These are phyloP conservation scores for Heloderma charlesbogerti DNA, from an alignment of 2,113 vertebrate species.

Conservation along the genomic window DNA sequence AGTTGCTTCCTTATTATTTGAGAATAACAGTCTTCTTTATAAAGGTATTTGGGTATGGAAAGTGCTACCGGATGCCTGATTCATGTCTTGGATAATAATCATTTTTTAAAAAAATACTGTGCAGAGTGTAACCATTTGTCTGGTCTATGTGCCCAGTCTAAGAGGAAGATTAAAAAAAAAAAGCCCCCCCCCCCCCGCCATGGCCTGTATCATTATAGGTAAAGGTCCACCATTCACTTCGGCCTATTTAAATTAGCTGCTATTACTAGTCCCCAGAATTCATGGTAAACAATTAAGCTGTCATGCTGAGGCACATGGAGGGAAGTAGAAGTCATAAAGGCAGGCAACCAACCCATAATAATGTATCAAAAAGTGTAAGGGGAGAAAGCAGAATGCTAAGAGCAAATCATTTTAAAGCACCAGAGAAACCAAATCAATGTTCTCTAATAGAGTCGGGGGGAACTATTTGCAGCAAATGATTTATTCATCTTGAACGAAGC, in stretches of 20 bases:
- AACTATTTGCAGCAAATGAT: slow-evolving; percentile 70
- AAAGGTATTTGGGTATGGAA: slow-evolving; percentile 53
- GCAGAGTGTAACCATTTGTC: slow-evolving; percentile 56
- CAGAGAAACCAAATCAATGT: slow-evolving; percentile 73
- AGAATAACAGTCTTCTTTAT: slow-evolving; percentile 39
- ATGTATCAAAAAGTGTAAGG: slow-evolving; percentile 72
- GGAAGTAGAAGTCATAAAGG: slow-evolving; percentile 73
- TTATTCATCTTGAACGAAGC: slow-evolving; percentile 66
- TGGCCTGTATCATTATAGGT: slow-evolving; percentile 61
- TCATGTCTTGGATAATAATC: slow-evolving; percentile 51
- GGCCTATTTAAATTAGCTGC: slow-evolving; percentile 76
- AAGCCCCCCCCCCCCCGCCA: no score
- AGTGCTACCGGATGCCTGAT: slow-evolving; percentile 43
- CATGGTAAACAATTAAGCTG: slow-evolving; percentile 75
- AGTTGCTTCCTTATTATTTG: slow-evolving; percentile 12
- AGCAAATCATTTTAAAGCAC: slow-evolving; percentile 71
- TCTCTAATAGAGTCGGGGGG: slow-evolving; percentile 63
- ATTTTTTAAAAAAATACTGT: slow-evolving; percentile 30
- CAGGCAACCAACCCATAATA: slow-evolving; percentile 72
- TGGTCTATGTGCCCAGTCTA: slow-evolving; percentile 65
- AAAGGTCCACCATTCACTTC: slow-evolving; percentile 66
- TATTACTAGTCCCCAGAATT: slow-evolving; percentile 55
- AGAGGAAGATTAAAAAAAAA: slow-evolving; percentile 13
- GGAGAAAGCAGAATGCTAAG: slow-evolving; percentile 74
- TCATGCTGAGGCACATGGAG: slow-evolving; percentile 65